A percentile compares a stretch with the other conserved stretches of the same genome.
Evolutionary conservation across 1,140 invertebrate species (phyloP).

Genomic region (Latrodectus geometricus): DNA sequence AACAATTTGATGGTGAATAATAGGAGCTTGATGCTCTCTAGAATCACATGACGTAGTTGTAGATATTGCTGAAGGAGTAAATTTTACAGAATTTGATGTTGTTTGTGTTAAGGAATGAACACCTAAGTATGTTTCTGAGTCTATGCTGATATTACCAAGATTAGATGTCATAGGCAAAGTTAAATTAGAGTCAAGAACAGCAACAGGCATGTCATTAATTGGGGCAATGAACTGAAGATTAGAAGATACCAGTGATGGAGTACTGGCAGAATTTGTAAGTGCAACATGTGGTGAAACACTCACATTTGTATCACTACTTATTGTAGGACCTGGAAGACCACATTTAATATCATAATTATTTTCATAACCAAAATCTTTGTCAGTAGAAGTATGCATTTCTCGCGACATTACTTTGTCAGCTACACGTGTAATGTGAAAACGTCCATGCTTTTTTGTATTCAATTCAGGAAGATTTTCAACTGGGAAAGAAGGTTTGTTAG

Average conservation of each 20-base stretch:
- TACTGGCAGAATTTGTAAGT: constrained; percentile 38
- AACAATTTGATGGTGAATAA: neutral
- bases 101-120: no score
- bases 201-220: no score
- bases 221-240: no score
- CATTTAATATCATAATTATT: neutral
- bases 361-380: neutral
- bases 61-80: no score
- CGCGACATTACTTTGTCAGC: constrained; percentile 14
- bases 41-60: neutral
- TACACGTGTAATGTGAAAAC: constrained; percentile 53
- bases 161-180: no score
- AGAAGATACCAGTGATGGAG: constrained; percentile 25
- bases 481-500: neutral
- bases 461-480: neutral
- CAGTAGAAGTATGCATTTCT: constrained; percentile 1
- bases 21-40: no score
- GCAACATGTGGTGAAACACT: neutral
- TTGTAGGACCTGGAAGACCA: neutral
- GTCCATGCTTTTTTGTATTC: constrained; percentile 52
- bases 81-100: no score
- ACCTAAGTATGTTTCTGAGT: no score
- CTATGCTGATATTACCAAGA: no score
- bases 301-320: neutral
- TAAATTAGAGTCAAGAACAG: no score